Conservation (phyloP, 2,888 invertebrate genomes). For the Lithosia quadra region DNA sequence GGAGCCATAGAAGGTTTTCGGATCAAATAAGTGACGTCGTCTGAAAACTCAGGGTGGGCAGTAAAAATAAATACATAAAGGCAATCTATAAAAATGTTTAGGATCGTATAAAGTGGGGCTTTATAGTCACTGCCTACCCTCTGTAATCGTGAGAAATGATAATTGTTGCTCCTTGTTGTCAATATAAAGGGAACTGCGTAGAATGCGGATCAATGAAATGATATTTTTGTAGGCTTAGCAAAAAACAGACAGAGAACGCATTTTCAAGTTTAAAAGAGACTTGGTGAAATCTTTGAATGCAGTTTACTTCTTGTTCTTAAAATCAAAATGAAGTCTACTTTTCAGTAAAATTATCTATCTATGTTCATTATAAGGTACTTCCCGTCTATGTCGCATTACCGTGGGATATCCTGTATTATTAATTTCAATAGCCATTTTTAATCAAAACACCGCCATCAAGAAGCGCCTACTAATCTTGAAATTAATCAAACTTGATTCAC, state of each 20-base stretch:
- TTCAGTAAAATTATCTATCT: too few relatives aligned
- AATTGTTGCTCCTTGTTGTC: background rate
- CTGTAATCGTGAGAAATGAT: background rate
- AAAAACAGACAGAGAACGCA: too few relatives aligned
- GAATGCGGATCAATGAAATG: too few relatives aligned
- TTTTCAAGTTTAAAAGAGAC: too few relatives aligned
- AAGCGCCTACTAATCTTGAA: background rate
- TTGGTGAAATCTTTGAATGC: too few relatives aligned
- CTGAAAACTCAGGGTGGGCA: background rate
- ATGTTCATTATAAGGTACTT: too few relatives aligned
- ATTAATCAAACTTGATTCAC: conserved; percentile 8
- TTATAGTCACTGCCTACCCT: background rate
- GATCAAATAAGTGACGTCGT: background rate
- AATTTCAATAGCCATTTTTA: background rate
- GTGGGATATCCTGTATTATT: background rate
- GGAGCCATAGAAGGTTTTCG: background rate
- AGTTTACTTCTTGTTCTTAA: too few relatives aligned
- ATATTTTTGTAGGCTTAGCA: too few relatives aligned
- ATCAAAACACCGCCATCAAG: background rate
- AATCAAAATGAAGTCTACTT: too few relatives aligned
- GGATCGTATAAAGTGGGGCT: background rate
- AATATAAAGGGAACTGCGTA: too few relatives aligned
- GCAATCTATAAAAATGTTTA: background rate
- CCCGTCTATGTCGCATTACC: too few relatives aligned
- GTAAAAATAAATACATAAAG: background rate